phyloP scores from a whole-genome alignment of 2,113 vertebrate species.

The Macroglossus sobrinus region DNA sequence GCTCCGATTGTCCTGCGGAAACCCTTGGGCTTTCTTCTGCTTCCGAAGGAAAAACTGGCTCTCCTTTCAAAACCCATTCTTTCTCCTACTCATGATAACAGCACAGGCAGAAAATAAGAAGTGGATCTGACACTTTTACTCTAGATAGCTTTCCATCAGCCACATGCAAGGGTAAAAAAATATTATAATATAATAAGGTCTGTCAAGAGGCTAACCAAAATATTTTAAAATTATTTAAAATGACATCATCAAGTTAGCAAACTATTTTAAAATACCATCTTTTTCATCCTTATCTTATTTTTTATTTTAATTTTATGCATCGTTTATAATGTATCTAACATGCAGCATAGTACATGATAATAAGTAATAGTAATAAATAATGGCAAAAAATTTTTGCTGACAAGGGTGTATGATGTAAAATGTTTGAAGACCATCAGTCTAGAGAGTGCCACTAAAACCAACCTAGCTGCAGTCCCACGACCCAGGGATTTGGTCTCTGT shows the following conservation, averaged over 20 bases:
- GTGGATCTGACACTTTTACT: not conserved
- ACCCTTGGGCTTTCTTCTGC: not conserved
- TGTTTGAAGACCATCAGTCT: not conserved
- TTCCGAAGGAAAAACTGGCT: not conserved
- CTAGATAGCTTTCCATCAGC: not conserved
- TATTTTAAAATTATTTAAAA: not conserved
- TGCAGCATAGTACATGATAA: not conserved
- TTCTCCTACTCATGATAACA: not conserved
- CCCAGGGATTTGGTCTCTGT: not conserved
- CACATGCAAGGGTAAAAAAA: not conserved
- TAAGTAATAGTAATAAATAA: not conserved
- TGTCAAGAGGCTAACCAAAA: not conserved
- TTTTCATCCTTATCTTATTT: not conserved
- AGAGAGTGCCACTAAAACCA: not conserved
- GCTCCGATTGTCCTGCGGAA: not conserved
- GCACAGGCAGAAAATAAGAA: not conserved
- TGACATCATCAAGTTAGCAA: not conserved
- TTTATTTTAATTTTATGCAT: not conserved
- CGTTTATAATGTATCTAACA: not conserved
- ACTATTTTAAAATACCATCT: not conserved
- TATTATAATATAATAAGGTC: not conserved
- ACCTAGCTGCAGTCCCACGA: too few relatives aligned
- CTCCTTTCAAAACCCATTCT: not conserved
- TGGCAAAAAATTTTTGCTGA: not conserved
- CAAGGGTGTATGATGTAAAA: not conserved